Conservation (phyloP, 2,797 vertebrate species). For the Chloroceryle amazona region DNA sequence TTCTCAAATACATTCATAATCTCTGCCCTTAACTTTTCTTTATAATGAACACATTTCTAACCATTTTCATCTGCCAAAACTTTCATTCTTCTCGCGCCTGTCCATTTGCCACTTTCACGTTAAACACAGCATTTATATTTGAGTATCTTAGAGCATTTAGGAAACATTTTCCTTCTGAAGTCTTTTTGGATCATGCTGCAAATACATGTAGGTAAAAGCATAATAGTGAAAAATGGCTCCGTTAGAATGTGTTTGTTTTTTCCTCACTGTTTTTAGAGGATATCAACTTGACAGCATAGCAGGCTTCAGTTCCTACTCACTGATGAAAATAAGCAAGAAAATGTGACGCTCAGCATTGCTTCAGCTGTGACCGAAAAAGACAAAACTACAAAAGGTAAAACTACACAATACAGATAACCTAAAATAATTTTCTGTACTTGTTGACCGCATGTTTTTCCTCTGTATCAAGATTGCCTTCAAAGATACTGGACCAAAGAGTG, state of each 20-base stretch:
- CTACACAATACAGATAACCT: background rate
- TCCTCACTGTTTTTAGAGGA: background rate
- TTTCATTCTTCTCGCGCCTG: background rate
- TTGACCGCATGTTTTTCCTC: background rate
- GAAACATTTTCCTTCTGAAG: slow-evolving; percentile 35
- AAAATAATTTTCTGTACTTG: background rate
- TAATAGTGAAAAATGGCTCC: background rate
- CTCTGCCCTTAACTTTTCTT: background rate
- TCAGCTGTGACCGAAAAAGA: background rate
- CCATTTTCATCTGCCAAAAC: background rate
- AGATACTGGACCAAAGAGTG: background rate
- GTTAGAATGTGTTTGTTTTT: slow-evolving; percentile 40
- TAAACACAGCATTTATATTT: background rate
- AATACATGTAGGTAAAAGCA: background rate
- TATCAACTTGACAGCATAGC: background rate
- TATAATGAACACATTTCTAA: background rate
- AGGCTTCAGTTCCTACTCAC: background rate
- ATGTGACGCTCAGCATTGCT: background rate
- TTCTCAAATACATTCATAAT: background rate
- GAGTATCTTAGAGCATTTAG: background rate
- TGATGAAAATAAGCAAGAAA: background rate
- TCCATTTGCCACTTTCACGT: background rate
- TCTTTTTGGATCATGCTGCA: background rate
- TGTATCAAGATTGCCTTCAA: background rate
- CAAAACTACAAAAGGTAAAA: background rate